Base-by-base conservation (phyloP, 2,797 vertebrate species). In the Cyclopterus lumpus region DNA sequence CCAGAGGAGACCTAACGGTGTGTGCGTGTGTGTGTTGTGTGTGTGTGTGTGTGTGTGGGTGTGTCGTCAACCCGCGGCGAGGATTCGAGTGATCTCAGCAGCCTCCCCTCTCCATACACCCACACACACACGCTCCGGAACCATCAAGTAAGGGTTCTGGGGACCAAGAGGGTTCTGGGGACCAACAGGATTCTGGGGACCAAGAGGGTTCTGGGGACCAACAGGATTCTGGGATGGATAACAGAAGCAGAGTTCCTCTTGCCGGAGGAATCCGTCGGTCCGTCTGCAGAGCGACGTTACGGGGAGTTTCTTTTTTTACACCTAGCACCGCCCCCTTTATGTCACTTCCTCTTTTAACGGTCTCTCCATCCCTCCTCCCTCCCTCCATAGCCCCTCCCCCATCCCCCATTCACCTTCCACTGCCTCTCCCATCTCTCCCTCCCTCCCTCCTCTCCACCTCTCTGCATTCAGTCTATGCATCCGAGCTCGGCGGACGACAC, bases 381-480 rank as follows among this genome's bases (percentile, higher is more conserved):
- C 64, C 61, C 42, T 28, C 54, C 15, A 34, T 7, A 15, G 6
- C 42, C 14, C 42, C 42, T 44, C n/a, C n/a, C 46, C 3, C 61
- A 1, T 38, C 3, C 9, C 34, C 15, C 6, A 11, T 58, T 42
- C 55, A 67, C 78, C 73, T 28, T 26, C 62, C 62, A 38, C 16
- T 4, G 6, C 59, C 48, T 55, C 36, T 48, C 16, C 32, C 40
- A 0, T 42, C 48, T 57, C 44, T 24, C 44, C 38, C 38, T 40
- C 38, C 12, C 12, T 15, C 15, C n/a, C 14, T 16, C 65, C 54
- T 53, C 53, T 46, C 69, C 40, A 59, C 77, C 75, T 82, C 79
- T 89, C 88, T 77, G 80, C 87, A 90, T 92, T 90, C 84, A 91
- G 89, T 89, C 91, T 93, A 93, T 94, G 92, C 93, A 93, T 94